Percentiles rank a stretch among this genome's conserved stretches.
Conservation (phyloP, 2,888 invertebrate species). For the Tetragonula carbonaria region DNA sequence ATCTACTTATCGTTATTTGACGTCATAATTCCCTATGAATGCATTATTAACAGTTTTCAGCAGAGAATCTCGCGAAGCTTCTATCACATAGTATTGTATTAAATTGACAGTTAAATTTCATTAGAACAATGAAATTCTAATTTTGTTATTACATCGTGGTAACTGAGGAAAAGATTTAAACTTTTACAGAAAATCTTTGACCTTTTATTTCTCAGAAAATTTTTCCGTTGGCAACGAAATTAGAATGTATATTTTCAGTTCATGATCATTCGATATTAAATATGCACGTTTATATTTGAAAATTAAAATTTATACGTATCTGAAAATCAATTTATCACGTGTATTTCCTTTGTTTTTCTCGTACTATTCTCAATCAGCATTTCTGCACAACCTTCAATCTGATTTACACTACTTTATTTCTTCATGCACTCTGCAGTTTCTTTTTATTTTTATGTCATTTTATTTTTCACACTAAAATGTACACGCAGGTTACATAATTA, state of each 20-base stretch:
- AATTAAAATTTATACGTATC: conserved; percentile 5
- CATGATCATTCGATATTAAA: background rate
- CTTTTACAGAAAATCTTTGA: background rate
- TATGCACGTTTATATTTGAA: conserved; percentile 4
- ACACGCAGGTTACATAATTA: background rate
- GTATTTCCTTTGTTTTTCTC: conserved; percentile 1
- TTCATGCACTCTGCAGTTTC: too few species aligned
- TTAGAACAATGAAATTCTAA: too few species aligned
- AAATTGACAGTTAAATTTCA: too few species aligned
- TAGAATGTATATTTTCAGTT: too few species aligned
- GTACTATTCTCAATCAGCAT: background rate
- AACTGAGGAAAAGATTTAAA: too few species aligned
- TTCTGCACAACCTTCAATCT: background rate
- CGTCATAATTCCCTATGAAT: too few species aligned
- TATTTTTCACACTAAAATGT: background rate
- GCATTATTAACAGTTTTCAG: background rate
- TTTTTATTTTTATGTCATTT: background rate
- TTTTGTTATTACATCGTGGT: too few species aligned
- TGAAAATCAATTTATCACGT: conserved; percentile 11
- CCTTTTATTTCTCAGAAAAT: background rate
- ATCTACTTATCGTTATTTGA: background rate
- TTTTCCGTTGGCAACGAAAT: background rate
- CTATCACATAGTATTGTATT: background rate
- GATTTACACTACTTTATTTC: conserved; percentile 9
- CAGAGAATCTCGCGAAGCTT: background rate